Conservation (phyloP, 1,140 invertebrate species). For the Vollenhovia emeryi region DNA sequence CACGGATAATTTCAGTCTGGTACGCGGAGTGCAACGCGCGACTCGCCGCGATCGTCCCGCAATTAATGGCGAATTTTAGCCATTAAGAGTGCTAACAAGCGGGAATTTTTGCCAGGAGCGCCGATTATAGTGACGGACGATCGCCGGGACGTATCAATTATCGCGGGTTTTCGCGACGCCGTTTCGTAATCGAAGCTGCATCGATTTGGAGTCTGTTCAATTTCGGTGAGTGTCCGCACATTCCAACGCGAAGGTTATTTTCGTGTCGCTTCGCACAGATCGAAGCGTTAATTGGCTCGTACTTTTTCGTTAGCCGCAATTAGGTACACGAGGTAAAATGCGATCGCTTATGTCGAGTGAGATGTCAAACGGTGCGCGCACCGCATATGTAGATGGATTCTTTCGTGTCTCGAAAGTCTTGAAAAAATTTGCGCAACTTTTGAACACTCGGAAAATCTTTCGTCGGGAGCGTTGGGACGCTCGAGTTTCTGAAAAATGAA, state of each 20-base stretch:
- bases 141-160: slow-evolving; percentile 10
- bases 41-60: background rate
- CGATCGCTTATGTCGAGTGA: background rate
- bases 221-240: background rate
- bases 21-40: background rate
- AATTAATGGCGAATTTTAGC: slow-evolving; percentile 13
- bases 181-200: background rate
- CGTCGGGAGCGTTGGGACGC: too few relatives aligned
- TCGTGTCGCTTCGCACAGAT: background rate
- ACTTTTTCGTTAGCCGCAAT: background rate
- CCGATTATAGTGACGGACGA: background rate
- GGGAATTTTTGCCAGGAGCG: background rate
- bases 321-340: too few relatives aligned
- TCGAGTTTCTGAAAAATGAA: background rate
- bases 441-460: too few relatives aligned
- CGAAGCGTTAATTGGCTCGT: background rate
- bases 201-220: background rate
- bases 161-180: background rate
- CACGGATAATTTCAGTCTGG: background rate
- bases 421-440: background rate
- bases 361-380: background rate
- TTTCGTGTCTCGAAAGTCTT: background rate
- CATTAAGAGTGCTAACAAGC: slow-evolving; percentile 6
- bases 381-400: background rate
- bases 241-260: background rate